phyloP scores from a whole-genome alignment of 2,888 invertebrate species.

The Volucella bombylans region DNA sequence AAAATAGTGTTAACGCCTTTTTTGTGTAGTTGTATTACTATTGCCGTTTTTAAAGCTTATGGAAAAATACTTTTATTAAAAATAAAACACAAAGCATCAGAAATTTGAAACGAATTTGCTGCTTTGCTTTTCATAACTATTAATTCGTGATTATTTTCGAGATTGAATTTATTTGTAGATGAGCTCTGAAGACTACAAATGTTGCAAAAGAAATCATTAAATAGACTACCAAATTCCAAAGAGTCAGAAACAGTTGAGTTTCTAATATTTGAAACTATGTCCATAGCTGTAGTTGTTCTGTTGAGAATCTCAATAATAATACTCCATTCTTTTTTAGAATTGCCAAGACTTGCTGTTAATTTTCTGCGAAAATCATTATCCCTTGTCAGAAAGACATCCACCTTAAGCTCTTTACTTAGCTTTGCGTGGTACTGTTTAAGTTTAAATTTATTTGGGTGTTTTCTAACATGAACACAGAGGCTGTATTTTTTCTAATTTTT shows the following conservation, averaged over 20 bases:
- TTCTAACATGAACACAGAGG: not conserved
- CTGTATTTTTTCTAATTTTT: conserved; percentile 10
- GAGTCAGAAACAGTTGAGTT: no score
- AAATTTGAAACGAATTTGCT: conserved; percentile 2
- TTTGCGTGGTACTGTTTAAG: not conserved
- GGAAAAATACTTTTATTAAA: conserved; percentile 18
- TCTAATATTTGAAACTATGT: not conserved
- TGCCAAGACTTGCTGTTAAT: no score
- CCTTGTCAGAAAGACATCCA: not conserved
- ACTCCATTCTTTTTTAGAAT: no score
- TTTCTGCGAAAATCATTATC: no score
- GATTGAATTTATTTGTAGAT: not conserved
- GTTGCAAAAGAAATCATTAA: no score
- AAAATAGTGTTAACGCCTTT: not conserved
- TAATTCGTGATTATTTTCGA: not conserved
- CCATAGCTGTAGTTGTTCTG: not conserved
- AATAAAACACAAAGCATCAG: conserved; percentile 18
- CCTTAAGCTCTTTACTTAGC: not conserved
- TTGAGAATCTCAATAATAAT: conserved; percentile 4
- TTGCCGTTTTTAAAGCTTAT: not conserved
- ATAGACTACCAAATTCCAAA: conserved; percentile 1
- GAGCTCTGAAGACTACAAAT: not conserved
- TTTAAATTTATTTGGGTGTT: not conserved
- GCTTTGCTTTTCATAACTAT: not conserved
- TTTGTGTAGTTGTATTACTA: not conserved